phyloP scores from a whole-genome alignment of 2,888 invertebrate species.

The Ophion obscuratus region DNA sequence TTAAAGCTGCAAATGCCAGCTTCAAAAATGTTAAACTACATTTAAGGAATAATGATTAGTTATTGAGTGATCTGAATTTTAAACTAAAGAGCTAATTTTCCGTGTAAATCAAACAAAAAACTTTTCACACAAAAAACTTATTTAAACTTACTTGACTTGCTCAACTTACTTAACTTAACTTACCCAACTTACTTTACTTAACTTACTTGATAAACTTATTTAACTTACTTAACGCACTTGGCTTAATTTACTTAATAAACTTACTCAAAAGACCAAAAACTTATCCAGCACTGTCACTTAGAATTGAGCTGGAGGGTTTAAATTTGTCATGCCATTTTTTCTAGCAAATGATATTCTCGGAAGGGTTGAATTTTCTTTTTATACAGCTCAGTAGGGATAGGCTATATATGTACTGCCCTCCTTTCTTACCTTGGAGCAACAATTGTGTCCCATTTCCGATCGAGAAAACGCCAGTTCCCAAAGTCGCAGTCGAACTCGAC shows the following conservation, averaged over 20 bases:
- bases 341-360: background rate
- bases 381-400: background rate
- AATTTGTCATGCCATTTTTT: background rate
- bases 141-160: too few species aligned
- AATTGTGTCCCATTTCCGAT: background rate
- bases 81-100: background rate
- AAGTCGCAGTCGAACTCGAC: slow-evolving; percentile 35
- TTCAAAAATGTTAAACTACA: background rate
- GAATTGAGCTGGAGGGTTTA: background rate
- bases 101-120: too few species aligned
- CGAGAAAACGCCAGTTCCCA: slow-evolving; percentile 25
- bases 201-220: too few species aligned
- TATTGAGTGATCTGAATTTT: background rate
- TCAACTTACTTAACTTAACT: too few species aligned
- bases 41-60: background rate
- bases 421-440: background rate
- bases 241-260: too few species aligned
- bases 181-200: too few species aligned
- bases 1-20: too few species aligned
- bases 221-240: too few species aligned
- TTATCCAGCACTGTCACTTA: too few species aligned
- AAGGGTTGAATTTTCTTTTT: background rate
- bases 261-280: too few species aligned
- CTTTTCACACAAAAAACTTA: too few species aligned
- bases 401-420: background rate